These are phyloP conservation scores for Phenganax stokvisi DNA, from an alignment of 92 coral and sea anemone genomes.

Conservation along the genomic window DNA sequence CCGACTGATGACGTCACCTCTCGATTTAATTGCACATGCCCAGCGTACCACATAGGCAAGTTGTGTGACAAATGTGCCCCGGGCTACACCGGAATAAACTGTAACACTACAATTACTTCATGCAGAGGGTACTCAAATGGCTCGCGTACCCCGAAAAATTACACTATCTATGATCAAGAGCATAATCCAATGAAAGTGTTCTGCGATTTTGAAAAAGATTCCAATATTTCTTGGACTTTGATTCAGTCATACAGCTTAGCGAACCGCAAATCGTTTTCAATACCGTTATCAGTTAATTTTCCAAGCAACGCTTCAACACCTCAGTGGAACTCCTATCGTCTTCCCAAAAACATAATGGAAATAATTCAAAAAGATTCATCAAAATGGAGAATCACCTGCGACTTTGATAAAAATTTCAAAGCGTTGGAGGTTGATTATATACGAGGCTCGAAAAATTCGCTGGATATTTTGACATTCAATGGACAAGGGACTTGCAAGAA, in stretches of 20 bases:
- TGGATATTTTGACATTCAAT: slow-evolving; percentile 4
- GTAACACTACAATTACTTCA: slow-evolving; percentile 2
- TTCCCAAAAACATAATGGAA: neutral
- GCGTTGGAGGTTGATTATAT: neutral
- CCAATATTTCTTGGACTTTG: slow-evolving; percentile 21
- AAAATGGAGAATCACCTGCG: slow-evolving; percentile 29
- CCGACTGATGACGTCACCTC: neutral
- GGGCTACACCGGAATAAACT: slow-evolving; percentile 13
- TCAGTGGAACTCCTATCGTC: slow-evolving; percentile 5
- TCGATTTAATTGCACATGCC: slow-evolving; percentile 23
- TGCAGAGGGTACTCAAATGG: slow-evolving; percentile 22
- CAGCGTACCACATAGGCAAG: neutral
- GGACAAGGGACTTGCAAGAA: neutral
- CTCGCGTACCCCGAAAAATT: neutral
- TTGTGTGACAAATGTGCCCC: slow-evolving; percentile 4
- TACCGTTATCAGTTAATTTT: neutral
- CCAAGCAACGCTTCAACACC: neutral
- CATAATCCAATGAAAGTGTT: neutral
- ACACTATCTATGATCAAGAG: neutral
- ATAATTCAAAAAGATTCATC: slow-evolving; percentile 2
- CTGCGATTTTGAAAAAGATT: slow-evolving; percentile 30
- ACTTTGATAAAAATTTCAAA: neutral
- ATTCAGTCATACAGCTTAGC: slow-evolving; percentile 13
- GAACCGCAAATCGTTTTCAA: neutral
- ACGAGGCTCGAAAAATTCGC: neutral